A percentile compares a stretch with the other conserved stretches of the same genome.
Evolutionary conservation across 1,140 invertebrate species (phyloP).

Genomic region (Brachionus sp.): DNA sequence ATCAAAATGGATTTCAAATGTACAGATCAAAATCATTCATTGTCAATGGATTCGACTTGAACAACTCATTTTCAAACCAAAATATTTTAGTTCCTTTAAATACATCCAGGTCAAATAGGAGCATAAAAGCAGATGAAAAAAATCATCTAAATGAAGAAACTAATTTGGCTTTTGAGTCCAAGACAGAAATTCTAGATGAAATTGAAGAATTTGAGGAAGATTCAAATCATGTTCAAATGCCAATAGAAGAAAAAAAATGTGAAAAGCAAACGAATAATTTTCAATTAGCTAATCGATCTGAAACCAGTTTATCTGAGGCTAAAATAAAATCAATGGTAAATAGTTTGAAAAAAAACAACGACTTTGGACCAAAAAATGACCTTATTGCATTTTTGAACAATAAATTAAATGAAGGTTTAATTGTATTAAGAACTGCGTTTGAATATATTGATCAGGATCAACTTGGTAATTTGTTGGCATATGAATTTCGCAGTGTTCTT

Average conservation of each 20-base stretch:
- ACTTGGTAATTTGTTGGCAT: background rate
- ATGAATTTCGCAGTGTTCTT: conserved; percentile 28
- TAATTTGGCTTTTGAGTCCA: background rate
- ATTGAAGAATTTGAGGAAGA: background rate
- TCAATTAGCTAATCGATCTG: background rate
- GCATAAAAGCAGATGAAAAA: background rate
- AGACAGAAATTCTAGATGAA: background rate
- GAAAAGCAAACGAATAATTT: background rate
- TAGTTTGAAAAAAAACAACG: background rate
- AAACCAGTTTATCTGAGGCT: background rate
- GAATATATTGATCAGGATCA: conserved; percentile 32
- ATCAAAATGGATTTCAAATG: background rate
- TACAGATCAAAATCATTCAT: background rate
- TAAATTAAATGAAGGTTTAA: conserved; percentile 36
- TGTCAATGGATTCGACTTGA: background rate
- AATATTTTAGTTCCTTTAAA: background rate
- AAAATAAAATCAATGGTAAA: conserved; percentile 41
- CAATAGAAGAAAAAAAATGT: background rate
- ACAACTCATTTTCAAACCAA: background rate
- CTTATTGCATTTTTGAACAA: conserved; percentile 8
- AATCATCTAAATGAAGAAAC: background rate
- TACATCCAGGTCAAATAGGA: background rate
- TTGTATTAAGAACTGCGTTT: conserved; percentile 16
- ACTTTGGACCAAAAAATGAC: conserved; percentile 13
- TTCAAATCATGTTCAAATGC: background rate